Evolutionary conservation across 2,888 invertebrate species (phyloP), one percentile per base, ranked within the genome.

Genomic region (Romanomermis culicivorax): DNA sequence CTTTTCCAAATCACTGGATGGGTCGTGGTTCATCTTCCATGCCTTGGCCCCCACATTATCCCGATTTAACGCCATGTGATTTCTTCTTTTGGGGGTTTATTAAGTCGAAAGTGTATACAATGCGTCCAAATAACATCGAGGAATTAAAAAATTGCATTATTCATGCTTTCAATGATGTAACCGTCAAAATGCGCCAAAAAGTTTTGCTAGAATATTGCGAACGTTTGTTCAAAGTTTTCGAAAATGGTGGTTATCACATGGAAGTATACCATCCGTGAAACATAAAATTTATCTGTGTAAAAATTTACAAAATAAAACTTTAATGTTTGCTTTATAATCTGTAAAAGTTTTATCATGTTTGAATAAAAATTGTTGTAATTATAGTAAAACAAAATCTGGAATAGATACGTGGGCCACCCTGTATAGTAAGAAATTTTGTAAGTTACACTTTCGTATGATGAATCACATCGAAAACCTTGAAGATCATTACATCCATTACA

Each of bases 1-100:
- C 17, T 4, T 51, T 51, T 29, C 51, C 51, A 3, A 23, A 45
- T 4, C 7, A 23, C 17, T 45, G 45, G 45, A 45, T 45, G 45
- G 51, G 51, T 20, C 51, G 29, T n/a, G 51, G 51, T 4, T 51
- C 51, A n/a, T 4, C 36, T 29, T 30, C n/a, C 25, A n/a, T 36
- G 36, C 36, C 36, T 36, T 36, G 36, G 36, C 36, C 36, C 7
- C 45, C 23, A n/a, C 45, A 4, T 11, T 45, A 11, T n/a, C 45
- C 45, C 11, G 57, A 60, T 58, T 26, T 29, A 42, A 17, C 57
- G 50, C 2, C 60, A 2, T 60, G 57, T n/a, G 51, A 45, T 23
- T 45, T 45, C 45, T 45, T 11, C 23, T 17, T 36, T 36, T 36
- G 36, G 36, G 36, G 36, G 14, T 25, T 50, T 20, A 50, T 50